Base-by-base conservation (phyloP, 2,113 vertebrate genomes). In the Triplophysa siluroides region DNA sequence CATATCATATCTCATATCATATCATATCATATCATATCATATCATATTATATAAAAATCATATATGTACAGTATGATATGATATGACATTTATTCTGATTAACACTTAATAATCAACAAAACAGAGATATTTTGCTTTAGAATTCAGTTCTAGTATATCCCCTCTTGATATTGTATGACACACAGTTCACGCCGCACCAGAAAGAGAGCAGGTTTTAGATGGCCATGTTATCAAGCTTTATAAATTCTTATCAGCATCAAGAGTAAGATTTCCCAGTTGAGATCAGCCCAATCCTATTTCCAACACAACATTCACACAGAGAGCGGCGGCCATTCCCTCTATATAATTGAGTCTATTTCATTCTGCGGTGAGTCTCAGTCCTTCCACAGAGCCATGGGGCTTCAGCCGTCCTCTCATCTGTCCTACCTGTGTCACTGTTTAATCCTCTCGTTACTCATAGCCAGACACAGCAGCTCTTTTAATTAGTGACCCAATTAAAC, bases 401-500 rank as follows among this genome's bases (percentile, higher is more conserved):
- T 80, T 73, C 73, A 54, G 68, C 26, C 21, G 41, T 76, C 79
- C 78, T 86, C 84, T 77, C 81, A 78, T 80, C 58, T 52, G 80
- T 50, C 47, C 75, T 88, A 86, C 85, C 88, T 84, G 84, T 88
- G 87, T 88, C 87, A 86, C 85, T 85, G 85, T 90, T 91, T 93
- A 93, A 93, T 90, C 88, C 92, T 87, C 83, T 88, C 83, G 87
- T 88, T 87, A 89, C 86, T 84, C 89, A 85, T 72, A 69, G 63
- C 87, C 90, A 91, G 86, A 84, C 90, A 78, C 85, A 85, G 85
- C 86, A 81, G 93, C 92, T 93, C 92, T 93, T 94, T 95, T 93
- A 92, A 96, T 95, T 94, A 96, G 92, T 90, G 90, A 92, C 85
- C 88, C 88, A 95, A 93, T 94, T 94, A 94, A 90, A 90, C 83